phyloP scores from a whole-genome alignment of 1,140 invertebrate genomes.

The Eulimnadia texana region DNA sequence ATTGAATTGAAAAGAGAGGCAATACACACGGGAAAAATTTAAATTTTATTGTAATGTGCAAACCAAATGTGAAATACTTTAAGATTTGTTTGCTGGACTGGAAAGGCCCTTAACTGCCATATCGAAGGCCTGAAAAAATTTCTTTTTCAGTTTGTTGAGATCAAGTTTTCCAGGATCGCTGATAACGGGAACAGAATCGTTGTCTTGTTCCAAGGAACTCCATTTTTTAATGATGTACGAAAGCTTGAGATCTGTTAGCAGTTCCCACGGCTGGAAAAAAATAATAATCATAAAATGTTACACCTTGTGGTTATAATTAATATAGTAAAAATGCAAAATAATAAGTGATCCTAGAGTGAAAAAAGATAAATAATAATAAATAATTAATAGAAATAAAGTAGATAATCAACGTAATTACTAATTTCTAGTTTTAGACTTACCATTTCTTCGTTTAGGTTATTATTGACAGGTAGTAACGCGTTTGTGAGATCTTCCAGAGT shows the following conservation, averaged over 20 bases:
- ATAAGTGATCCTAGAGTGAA: background rate
- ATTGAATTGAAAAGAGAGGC: no score
- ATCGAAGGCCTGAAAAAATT: background rate
- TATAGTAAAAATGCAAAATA: background rate
- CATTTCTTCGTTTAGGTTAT: background rate
- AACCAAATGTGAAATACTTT: no score
- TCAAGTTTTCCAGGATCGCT: background rate
- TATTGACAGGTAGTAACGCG: background rate
- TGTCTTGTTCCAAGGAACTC: background rate
- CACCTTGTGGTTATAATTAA: no score
- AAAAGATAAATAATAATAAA: background rate
- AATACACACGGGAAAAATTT: background rate
- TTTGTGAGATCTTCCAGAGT: background rate
- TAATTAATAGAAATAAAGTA: no score
- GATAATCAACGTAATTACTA: no score
- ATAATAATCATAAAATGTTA: background rate
- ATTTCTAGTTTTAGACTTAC: background rate
- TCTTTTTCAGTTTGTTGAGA: background rate
- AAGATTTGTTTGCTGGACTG: background rate
- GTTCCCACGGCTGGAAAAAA: background rate
- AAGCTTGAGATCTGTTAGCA: background rate
- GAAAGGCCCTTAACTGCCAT: background rate
- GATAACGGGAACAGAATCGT: background rate
- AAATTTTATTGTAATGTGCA: background rate
- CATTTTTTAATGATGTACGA: background rate